Conservation (phyloP, 2,888 invertebrate genomes). For the Tinea pellionella region DNA sequence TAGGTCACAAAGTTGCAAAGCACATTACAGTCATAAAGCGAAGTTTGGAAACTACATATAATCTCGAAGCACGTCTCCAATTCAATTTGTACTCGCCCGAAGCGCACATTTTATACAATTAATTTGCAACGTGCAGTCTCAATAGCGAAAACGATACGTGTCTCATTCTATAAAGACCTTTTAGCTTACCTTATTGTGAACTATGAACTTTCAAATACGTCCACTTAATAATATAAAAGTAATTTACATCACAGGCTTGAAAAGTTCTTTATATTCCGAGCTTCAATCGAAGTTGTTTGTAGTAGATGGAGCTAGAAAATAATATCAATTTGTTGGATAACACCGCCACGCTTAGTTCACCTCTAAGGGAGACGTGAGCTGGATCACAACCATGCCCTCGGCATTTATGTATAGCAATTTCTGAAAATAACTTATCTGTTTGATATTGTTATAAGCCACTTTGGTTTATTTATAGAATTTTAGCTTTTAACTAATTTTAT, state of each 20-base stretch:
- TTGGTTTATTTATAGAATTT: background rate
- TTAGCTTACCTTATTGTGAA: background rate
- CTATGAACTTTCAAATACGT: background rate
- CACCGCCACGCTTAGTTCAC: slow-evolving; percentile 36
- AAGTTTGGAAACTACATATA: slow-evolving; percentile 9
- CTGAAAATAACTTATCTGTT: slow-evolving; percentile 4
- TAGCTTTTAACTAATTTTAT: background rate
- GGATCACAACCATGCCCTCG: background rate
- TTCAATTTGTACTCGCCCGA: slow-evolving; percentile 7
- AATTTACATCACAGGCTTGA: background rate
- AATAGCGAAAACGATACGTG: slow-evolving; percentile 13
- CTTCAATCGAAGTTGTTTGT: slow-evolving; percentile 13
- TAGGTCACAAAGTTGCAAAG: background rate
- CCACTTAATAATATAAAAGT: background rate
- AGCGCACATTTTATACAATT: slow-evolving; percentile 13
- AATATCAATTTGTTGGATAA: slow-evolving; percentile 57
- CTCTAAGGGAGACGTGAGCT: slow-evolving; percentile 28
- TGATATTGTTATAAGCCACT: slow-evolving; percentile 6
- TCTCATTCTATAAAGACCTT: background rate
- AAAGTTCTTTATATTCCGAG: slow-evolving; percentile 6
- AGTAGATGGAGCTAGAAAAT: slow-evolving; percentile 38
- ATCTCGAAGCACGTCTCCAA: slow-evolving; percentile 11
- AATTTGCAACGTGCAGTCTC: slow-evolving; percentile 12
- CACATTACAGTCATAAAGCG: slow-evolving; percentile 6
- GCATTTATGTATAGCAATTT: background rate